Percentiles rank a stretch among this genome's conserved stretches.
Conservation (phyloP, 1,140 invertebrate genomes). For the Drosophila triauraria region DNA sequence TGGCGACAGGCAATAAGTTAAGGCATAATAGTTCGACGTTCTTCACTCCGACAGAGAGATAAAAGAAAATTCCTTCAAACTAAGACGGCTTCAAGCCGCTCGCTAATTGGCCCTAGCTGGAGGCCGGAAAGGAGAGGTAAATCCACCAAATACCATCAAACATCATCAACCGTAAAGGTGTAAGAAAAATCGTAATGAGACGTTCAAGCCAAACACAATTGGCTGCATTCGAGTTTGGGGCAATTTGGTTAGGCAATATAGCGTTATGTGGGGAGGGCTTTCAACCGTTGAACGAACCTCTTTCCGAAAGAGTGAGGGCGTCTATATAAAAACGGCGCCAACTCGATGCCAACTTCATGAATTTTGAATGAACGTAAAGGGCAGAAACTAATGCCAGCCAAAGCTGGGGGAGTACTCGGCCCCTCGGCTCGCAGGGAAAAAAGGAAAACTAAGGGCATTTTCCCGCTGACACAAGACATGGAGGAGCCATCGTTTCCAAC, state of each 20-base stretch:
- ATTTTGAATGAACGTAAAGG: conserved; percentile 77
- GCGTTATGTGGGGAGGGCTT: conserved; percentile 54
- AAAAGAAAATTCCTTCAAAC: conserved; percentile 24
- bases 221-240: conserved; percentile 51
- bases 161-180: conserved; percentile 60
- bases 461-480: conserved; percentile 73
- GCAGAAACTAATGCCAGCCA: conserved; percentile 61
- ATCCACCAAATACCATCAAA: conserved; percentile 50
- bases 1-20: conserved; percentile 49
- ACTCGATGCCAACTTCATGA: conserved; percentile 73
- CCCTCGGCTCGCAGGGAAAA: background rate
- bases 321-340: conserved; percentile 71
- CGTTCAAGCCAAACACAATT: conserved; percentile 50
- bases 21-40: conserved; percentile 51
- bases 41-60: conserved; percentile 23
- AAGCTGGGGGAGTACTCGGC: conserved; percentile 22
- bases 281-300: conserved; percentile 47
- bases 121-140: background rate
- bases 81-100: conserved; percentile 18
- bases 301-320: conserved; percentile 39
- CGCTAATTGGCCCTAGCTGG: conserved; percentile 42
- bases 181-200: conserved; percentile 47
- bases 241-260: conserved; percentile 62
- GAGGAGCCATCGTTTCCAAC: conserved; percentile 64
- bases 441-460: conserved; percentile 52